Conservation (phyloP, 2,888 invertebrate genomes). For the Acleris laterana region DNA sequence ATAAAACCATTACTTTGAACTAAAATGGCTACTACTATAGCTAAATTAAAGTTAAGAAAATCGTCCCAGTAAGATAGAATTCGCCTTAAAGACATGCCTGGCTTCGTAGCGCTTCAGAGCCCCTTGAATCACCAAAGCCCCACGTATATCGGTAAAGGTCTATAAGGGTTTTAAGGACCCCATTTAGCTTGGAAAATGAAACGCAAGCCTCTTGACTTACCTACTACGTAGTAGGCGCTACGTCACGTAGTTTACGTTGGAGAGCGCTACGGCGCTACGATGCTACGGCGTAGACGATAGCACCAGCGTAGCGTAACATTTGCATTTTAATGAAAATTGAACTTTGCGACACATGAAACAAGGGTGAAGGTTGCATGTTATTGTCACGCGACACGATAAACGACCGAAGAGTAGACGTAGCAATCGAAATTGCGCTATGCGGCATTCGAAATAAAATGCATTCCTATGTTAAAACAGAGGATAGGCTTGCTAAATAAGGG, state of each 20-base stretch:
- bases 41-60: too few species aligned
- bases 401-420: not conserved
- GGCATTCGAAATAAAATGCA: not conserved
- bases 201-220: conserved; percentile 49
- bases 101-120: not conserved
- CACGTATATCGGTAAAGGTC: conserved; percentile 33
- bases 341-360: not conserved
- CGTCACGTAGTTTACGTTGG: conserved; percentile 62
- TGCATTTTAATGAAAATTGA: not conserved
- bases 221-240: conserved; percentile 67
- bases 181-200: conserved; percentile 36
- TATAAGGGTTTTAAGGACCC: conserved; percentile 22
- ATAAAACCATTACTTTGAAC: too few species aligned
- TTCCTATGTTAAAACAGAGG: not conserved
- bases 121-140: conserved; percentile 19
- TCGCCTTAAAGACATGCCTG: too few species aligned
- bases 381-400: not conserved
- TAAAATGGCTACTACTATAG: too few species aligned
- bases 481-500: not conserved
- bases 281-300: conserved; percentile 60
- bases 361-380: not conserved
- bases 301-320: conserved; percentile 39
- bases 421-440: not conserved
- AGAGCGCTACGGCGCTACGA: conserved; percentile 52
- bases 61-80: too few species aligned